Conservation (phyloP, 2,888 invertebrate species). For the Automeris io region DNA sequence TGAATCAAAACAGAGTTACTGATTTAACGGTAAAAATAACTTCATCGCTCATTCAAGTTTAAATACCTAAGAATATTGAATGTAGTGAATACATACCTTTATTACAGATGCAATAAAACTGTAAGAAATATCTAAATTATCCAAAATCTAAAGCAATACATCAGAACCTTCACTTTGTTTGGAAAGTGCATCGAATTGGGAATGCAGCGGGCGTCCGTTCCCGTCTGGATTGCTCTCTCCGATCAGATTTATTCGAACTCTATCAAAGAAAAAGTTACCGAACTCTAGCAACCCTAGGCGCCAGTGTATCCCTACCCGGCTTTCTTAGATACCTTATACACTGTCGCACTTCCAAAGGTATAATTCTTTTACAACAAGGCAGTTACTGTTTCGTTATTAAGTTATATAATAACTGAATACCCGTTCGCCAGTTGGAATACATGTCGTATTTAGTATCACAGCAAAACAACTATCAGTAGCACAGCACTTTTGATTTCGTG, state of each 20-base stretch:
- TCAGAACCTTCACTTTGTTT: conserved; percentile 19
- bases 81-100: not conserved
- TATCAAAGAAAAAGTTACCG: conserved; percentile 71
- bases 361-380: not conserved
- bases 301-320: conserved; percentile 34
- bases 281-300: conserved; percentile 57
- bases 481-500: no score
- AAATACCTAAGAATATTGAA: no score
- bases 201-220: conserved; percentile 34
- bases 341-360: not conserved
- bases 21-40: no score
- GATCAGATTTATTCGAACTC: conserved; percentile 64
- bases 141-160: conserved; percentile 11
- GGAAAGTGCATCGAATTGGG: conserved; percentile 32
- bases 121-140: not conserved
- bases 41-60: no score
- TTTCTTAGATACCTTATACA: conserved; percentile 6
- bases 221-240: conserved; percentile 51
- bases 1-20: no score
- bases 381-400: no score
- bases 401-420: no score
- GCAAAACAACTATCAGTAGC: no score
- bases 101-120: not conserved
- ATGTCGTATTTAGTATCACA: no score
- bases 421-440: no score